Conservation (phyloP, 1,140 invertebrate species). For the Drosophila erecta region DNA sequence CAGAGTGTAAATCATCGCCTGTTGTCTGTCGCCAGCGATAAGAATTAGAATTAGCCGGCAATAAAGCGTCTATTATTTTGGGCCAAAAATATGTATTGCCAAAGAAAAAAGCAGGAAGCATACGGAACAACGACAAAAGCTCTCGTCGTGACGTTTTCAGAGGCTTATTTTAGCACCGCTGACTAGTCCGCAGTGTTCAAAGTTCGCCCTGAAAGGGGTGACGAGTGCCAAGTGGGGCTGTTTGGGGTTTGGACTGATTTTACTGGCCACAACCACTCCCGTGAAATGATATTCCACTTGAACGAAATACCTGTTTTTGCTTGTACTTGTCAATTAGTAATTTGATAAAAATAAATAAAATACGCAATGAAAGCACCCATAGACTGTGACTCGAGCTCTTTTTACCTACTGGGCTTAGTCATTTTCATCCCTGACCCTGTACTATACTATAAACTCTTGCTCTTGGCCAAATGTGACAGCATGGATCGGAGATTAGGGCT, state of each 20-base stretch:
- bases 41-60: constrained; percentile 42
- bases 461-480: not conserved
- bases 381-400: not conserved
- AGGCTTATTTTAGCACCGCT: constrained; percentile 50
- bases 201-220: constrained; percentile 35
- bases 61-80: constrained; percentile 37
- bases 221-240: constrained; percentile 3
- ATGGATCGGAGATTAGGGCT: too few relatives aligned
- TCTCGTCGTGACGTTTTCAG: constrained; percentile 52
- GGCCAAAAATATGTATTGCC: constrained; percentile 8
- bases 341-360: constrained; percentile 55
- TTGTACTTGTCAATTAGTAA: constrained; percentile 62
- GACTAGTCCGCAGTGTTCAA: constrained; percentile 32
- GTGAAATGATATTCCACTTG: constrained; percentile 47
- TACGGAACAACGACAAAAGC: constrained; percentile 9
- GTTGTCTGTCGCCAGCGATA: constrained; percentile 34
- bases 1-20: constrained; percentile 35
- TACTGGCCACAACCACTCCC: constrained; percentile 17
- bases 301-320: constrained; percentile 51
- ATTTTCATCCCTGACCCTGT: not conserved
- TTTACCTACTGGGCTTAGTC: not conserved
- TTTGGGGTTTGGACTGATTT: constrained; percentile 3
- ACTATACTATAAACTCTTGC: not conserved
- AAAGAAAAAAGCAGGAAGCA: constrained; percentile 46
- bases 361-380: constrained; percentile 17